Evolutionary conservation across 1,140 invertebrate species (phyloP).

Genomic region (Andrena cerasifolii): DNA sequence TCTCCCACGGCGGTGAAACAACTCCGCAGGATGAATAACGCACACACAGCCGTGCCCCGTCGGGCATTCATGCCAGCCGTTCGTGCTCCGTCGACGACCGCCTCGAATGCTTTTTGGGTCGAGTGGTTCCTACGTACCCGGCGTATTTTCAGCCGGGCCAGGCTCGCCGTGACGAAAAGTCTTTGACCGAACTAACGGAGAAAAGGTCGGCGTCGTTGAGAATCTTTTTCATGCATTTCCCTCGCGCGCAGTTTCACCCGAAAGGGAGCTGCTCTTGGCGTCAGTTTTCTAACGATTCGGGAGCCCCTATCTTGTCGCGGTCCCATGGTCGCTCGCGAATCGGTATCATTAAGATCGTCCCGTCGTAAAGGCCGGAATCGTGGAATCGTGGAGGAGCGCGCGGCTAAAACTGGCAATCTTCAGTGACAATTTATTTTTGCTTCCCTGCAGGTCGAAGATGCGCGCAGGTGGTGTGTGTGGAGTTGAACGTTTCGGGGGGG

Average conservation of each 20-base stretch:
- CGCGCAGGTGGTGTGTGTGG: too few relatives aligned
- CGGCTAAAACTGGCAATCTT: too few relatives aligned
- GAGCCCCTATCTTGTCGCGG: not conserved
- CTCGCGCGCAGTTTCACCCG: constrained; percentile 21
- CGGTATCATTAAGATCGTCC: not conserved
- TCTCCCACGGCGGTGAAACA: constrained; percentile 24
- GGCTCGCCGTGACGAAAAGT: constrained; percentile 35
- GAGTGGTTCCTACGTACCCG: constrained; percentile 51
- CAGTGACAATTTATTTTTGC: too few relatives aligned
- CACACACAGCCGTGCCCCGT: constrained; percentile 23
- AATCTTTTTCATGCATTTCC: constrained; percentile 54
- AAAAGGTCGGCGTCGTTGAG: constrained; percentile 38
- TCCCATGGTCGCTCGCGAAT: not conserved
- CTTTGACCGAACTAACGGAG: constrained; percentile 48
- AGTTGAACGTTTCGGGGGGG: too few relatives aligned
- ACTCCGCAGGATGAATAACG: constrained; percentile 37
- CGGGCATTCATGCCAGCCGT: constrained; percentile 37
- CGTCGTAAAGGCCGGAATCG: too few relatives aligned
- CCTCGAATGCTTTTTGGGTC: constrained; percentile 62
- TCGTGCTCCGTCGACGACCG: constrained; percentile 51
- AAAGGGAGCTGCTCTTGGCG: constrained; percentile 23
- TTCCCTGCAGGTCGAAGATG: too few relatives aligned
- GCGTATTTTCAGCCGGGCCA: constrained; percentile 51
- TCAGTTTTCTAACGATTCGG: constrained; percentile 28
- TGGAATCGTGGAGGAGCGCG: too few relatives aligned